Conservation (phyloP, 2,113 vertebrate genomes). For the Setophaga coronata region DNA sequence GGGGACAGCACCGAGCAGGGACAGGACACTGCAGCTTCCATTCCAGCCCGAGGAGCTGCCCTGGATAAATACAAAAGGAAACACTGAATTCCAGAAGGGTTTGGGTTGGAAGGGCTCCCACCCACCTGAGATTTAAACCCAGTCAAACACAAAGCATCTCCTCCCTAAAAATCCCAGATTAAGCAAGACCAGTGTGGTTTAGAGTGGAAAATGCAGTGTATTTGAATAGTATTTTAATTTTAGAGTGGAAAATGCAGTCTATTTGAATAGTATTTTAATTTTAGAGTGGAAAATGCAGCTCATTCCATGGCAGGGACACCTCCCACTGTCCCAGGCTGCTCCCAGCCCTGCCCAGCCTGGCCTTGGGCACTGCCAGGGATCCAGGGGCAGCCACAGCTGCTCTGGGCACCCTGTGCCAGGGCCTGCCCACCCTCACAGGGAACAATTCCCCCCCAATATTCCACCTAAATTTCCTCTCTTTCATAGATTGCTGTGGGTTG, state of each 20-base stretch:
- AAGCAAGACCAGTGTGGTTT: no score
- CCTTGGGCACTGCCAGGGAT: neutral
- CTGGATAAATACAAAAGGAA: neutral
- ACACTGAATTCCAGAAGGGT: neutral
- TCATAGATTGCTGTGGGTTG: no score
- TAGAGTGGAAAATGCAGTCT: no score
- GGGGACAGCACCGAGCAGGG: neutral
- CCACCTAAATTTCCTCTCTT: neutral
- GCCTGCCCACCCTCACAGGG: rapidly evolving
- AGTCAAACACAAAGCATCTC: no score
- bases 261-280: no score
- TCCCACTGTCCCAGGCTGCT: neutral
- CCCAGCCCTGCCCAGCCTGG: neutral
- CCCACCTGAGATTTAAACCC: no score
- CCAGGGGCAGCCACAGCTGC: neutral
- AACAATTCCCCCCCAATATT: neutral
- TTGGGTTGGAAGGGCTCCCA: neutral
- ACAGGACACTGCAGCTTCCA: neutral
- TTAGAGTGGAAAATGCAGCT: no score
- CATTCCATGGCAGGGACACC: neutral
- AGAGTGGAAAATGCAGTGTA: no score
- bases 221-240: no score
- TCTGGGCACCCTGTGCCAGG: neutral
- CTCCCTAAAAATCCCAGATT: no score
- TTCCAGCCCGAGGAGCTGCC: neutral